phyloP scores from a whole-genome alignment of 2,888 invertebrate species.

The Tiliacea citrago region DNA sequence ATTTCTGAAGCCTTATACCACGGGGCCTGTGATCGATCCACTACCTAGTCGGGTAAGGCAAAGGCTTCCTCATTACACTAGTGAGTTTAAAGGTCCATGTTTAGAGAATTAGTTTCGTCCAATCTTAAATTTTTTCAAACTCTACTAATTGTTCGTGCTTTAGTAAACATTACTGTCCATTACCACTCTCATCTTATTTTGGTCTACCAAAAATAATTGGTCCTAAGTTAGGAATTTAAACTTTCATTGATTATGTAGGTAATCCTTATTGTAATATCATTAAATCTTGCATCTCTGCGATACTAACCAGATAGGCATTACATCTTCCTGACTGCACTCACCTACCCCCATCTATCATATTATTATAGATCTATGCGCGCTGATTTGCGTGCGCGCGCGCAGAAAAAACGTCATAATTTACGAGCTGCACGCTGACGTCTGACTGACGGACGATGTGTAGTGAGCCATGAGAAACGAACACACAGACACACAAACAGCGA shows the following conservation, averaged over 20 bases:
- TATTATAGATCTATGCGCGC: constrained; percentile 56
- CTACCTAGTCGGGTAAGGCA: not conserved
- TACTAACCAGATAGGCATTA: constrained; percentile 44
- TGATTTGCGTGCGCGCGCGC: constrained; percentile 84
- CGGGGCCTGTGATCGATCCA: too few species aligned
- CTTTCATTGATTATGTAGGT: not conserved
- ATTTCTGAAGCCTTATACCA: too few species aligned
- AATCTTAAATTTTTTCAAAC: too few species aligned
- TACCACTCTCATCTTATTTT: too few species aligned
- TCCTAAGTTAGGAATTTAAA: not conserved
- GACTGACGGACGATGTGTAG: constrained; percentile 78
- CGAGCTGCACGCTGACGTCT: constrained; percentile 75
- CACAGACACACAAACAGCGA: constrained; percentile 29
- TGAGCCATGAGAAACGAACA: constrained; percentile 65
- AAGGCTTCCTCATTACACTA: too few species aligned
- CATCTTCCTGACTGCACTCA: not conserved
- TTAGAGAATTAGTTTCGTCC: too few species aligned
- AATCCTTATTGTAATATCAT: not conserved
- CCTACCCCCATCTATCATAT: constrained; percentile 16
- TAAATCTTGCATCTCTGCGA: constrained; percentile 38
- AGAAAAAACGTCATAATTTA: constrained; percentile 83
- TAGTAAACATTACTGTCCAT: too few species aligned
- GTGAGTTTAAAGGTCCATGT: too few species aligned
- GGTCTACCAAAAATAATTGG: not conserved
- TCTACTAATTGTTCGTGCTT: too few species aligned